phyloP scores from a whole-genome alignment of 2,888 invertebrate genomes.

The Drosophila nr. fundita region DNA sequence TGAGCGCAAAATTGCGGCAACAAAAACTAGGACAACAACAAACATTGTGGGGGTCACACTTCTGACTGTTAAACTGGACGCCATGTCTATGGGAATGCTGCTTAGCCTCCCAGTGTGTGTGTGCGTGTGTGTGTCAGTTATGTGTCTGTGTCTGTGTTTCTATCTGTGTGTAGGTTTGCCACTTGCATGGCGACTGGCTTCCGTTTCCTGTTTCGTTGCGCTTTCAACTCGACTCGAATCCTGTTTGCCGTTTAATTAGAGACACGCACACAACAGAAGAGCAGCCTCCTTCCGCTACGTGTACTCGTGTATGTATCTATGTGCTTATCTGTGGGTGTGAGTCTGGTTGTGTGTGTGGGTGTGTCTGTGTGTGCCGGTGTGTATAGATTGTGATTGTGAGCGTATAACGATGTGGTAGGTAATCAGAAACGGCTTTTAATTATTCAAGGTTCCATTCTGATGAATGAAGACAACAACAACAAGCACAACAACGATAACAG shows the following conservation, averaged over 20 bases:
- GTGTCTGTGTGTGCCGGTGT: conserved; percentile 29
- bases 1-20: conserved; percentile 54
- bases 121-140: conserved; percentile 21
- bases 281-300: conserved; percentile 75
- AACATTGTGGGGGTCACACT: conserved; percentile 43
- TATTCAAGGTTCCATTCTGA: conserved; percentile 85
- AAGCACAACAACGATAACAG: conserved; percentile 62
- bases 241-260: conserved; percentile 80
- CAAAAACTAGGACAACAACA: conserved; percentile 20
- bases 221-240: conserved; percentile 81
- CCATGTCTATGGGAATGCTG: conserved; percentile 63
- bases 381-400: conserved; percentile 68
- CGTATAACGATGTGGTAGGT: conserved; percentile 82
- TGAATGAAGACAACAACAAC: conserved; percentile 82
- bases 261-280: conserved; percentile 72
- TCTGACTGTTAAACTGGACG: conserved; percentile 44
- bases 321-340: conserved; percentile 15
- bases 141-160: conserved; percentile 20
- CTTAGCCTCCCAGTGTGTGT: conserved; percentile 61
- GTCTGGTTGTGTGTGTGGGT: conserved; percentile 7
- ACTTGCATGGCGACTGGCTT: conserved; percentile 77
- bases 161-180: conserved; percentile 41
- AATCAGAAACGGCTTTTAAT: conserved; percentile 85
- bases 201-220: conserved; percentile 81
- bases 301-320: conserved; percentile 38